Evolutionary conservation across 2,888 invertebrate species (phyloP), one percentile per base, ranked within the genome.

Genomic region (Drosophila limbata): DNA sequence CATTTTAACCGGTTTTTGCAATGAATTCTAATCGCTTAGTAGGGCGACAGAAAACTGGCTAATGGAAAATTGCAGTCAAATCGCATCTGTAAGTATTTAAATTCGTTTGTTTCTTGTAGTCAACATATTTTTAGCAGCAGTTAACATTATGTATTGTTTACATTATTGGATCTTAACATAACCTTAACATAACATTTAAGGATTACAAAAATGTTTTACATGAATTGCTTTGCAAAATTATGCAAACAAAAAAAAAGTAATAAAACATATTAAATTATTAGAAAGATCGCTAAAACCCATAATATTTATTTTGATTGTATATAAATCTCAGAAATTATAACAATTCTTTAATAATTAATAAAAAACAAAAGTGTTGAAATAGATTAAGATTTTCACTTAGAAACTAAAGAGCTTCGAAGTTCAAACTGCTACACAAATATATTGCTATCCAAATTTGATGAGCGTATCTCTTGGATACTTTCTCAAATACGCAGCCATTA

Each of bases 1-100:
- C 53, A 40, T 21, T 28, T 17, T 48, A 76, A 68, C 85, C 72
- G 64, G 86, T 72, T 84, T 84, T 19, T 64, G 48, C 15, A 28
- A 40, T 52, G 59, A 11, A 39, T 42, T 33, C 40, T 37, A 61
- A 69, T 56, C 19, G 33, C 21, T 61, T 15, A 45, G 51, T 28
- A 47, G 61, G 48, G 42, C 40, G 45, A 4, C 37, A 35, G 37
- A 9, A 25, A 35, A 2, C 35, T 37, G 25, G 33, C 39, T 45
- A 33, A 25, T 55, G 19, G 17, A 4, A 44, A 42, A 42, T 17
- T 33, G 28, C 13, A 21, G 6, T 17, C 37, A 15, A 45, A 57
- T 15, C 35, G 42, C 33, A 28, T 10, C 28, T 39, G 13, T 50
- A 3, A 39, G 47, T 31, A 9, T 25, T 13, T 4, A 25, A 51